Percentiles rank a stretch among this genome's conserved stretches.
These are phyloP conservation scores for Strix aluco DNA, from an alignment of 2,113 vertebrate genomes.

Conservation along the genomic window DNA sequence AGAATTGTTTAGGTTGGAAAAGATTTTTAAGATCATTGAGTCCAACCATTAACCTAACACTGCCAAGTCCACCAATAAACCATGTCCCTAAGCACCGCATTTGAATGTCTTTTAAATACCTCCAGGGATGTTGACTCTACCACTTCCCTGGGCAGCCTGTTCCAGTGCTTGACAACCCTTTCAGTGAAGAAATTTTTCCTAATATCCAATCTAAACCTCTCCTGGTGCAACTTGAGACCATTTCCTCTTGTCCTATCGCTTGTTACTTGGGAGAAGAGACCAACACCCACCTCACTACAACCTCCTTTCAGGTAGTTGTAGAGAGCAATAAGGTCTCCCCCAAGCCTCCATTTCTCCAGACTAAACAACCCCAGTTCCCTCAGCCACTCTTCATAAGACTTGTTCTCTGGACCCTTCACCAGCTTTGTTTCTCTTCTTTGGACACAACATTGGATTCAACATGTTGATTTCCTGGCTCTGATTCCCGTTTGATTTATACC, in stretches of 20 bases:
- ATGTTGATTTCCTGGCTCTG: background rate
- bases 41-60: background rate
- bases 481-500: background rate
- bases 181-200: fast-evolving
- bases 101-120: background rate
- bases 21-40: background rate
- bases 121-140: background rate
- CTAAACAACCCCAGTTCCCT: background rate
- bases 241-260: fast-evolving
- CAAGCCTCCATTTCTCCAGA: background rate
- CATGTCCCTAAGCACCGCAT: background rate
- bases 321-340: too few relatives aligned
- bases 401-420: background rate
- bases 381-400: fast-evolving
- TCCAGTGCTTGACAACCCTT: background rate
- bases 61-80: background rate
- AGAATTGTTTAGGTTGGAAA: background rate
- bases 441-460: background rate
- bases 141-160: too few relatives aligned
- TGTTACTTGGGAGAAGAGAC: background rate
- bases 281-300: fast-evolving
- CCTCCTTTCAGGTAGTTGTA: background rate
- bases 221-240: fast-evolving
- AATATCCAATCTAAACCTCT: background rate
- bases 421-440: background rate